Evolutionary conservation across 1,140 invertebrate genomes (phyloP), one percentile per base, ranked within the genome.

Genomic region (Aphelenchoides besseyi): DNA sequence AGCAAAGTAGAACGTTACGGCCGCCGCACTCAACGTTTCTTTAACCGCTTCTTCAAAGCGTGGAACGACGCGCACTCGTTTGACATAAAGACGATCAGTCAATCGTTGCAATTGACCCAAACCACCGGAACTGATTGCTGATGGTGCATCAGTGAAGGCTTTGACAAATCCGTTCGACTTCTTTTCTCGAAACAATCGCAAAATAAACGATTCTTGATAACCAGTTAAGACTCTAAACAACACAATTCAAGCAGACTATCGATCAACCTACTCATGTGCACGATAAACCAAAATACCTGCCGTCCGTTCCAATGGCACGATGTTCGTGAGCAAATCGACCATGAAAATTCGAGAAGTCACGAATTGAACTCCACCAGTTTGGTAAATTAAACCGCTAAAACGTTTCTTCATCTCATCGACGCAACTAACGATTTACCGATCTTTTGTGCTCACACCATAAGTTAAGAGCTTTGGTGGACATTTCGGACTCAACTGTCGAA

Each of bases 331-430:
- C 69, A 98, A 87, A 89, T 99, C 97, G 2, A 98, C 93, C 3
- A 98, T 93, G 57, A 99, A 87, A 81, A 98, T 97, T 80, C 94
- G 88, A 16, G 94, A 92, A 16, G 89, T 89, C 2, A 89, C 89
- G 87, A 98, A 97, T 78, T 96, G 88, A 32, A 97, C 89, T 2
- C 96, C 96, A 70, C 95, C 95, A 79, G 93, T 89, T 69, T 94
- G 85, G 86, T 98, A 98, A 55, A 91, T 83, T 9, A 76, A 74
- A 41, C 85, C 82, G 66, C 88, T 88, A 52, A 71, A 79, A 30
- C 2, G 3, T 1, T 5, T 5, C 55, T 29, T 59, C 5, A 59
- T 8, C 5, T 5, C 18, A 5, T 59, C 5, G 5, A 28, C 29
- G 41, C 32, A 53, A 28, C 0, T 9, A 48, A 0, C 23, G 30